Conservation (phyloP, 2,113 vertebrate genomes). For the Edolisoma coerulescens region DNA sequence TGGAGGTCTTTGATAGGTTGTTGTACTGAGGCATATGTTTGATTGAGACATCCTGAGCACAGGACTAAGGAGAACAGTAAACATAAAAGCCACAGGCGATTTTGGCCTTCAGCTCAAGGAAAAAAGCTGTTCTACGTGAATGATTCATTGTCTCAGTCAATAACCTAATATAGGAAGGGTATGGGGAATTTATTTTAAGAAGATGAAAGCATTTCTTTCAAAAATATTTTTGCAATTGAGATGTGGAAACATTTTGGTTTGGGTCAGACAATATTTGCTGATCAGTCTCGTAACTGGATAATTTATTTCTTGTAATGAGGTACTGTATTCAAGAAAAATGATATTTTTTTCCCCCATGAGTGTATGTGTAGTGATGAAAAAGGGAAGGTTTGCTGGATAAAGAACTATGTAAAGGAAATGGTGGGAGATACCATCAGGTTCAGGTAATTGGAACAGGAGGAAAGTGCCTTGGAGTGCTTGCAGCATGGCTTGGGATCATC, state of each 20-base stretch:
- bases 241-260: background rate
- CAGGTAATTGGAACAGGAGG: background rate
- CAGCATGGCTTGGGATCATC: background rate
- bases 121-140: background rate
- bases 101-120: background rate
- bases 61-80: background rate
- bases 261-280: background rate
- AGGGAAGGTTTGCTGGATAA: background rate
- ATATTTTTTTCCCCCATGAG: background rate
- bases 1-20: background rate
- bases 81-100: background rate
- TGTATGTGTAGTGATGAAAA: background rate
- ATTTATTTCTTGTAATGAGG: background rate
- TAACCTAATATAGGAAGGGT: background rate
- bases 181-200: background rate
- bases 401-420: background rate
- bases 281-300: background rate
- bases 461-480: background rate
- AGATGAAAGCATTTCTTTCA: background rate
- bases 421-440: background rate
- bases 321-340: background rate
- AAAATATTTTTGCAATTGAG: background rate
- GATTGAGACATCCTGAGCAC: background rate
- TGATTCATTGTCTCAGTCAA: background rate
- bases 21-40: background rate